phyloP scores from a whole-genome alignment of 2,797 vertebrate genomes.

The Notolabrus celidotus region DNA sequence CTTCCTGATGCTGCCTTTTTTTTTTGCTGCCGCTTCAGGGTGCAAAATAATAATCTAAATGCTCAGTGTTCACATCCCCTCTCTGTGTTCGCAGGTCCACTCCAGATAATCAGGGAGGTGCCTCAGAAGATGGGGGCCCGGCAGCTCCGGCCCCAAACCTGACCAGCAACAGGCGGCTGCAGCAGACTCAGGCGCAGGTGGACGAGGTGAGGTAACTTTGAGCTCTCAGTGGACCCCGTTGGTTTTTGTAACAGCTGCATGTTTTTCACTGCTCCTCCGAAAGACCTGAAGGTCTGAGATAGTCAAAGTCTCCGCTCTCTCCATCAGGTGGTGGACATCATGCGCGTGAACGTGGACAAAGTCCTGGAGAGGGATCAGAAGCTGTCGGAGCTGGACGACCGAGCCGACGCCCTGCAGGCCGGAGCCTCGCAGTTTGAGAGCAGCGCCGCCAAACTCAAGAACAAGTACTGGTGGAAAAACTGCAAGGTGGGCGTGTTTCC shows the following conservation, averaged over 20 bases:
- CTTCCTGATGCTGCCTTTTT: too few species aligned
- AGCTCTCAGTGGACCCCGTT: too few species aligned
- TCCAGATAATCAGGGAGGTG: conserved; percentile 59
- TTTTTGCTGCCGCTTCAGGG: too few species aligned
- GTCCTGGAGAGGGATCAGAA: conserved; percentile 91
- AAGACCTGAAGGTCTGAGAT: too few species aligned
- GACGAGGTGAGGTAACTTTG: conserved; percentile 85
- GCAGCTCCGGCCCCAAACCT: conserved; percentile 79
- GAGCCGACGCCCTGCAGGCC: conserved; percentile 90
- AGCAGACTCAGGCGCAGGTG: conserved; percentile 92
- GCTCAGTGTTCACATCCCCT: too few species aligned
- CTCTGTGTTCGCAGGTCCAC: conserved; percentile 77
- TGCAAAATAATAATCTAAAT: too few species aligned
- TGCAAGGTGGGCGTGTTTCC: conserved; percentile 84
- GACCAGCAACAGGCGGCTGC: conserved; percentile 88
- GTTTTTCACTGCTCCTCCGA: neutral
- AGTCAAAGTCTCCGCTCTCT: neutral
- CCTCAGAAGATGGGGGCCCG: conserved; percentile 80
- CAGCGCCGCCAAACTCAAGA: conserved; percentile 92
- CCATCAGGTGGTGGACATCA: conserved; percentile 92
- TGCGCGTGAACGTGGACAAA: conserved; percentile 93
- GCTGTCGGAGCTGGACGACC: conserved; percentile 90
- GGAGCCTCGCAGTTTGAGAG: conserved; percentile 92
- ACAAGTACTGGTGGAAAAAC: conserved; percentile 97
- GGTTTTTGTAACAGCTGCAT: neutral